Evolutionary conservation across 2,113 vertebrate genomes (phyloP).

Genomic region (Takifugu bimaculatus): DNA sequence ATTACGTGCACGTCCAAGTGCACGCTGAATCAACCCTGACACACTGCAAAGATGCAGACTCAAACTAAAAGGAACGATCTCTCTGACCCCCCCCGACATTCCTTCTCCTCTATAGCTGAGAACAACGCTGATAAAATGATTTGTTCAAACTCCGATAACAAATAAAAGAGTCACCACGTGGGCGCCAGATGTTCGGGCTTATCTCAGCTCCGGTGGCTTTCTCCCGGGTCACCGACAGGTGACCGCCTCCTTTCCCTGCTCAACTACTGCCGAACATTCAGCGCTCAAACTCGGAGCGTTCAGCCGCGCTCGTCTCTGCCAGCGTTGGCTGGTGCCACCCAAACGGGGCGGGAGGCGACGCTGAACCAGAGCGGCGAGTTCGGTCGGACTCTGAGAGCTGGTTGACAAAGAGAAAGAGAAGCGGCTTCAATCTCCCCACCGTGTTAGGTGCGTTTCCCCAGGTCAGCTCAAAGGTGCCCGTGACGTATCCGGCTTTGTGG

Average conservation of each 20-base stretch:
- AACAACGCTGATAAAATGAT: conserved; percentile 12
- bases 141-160: conserved; percentile 5
- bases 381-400: background rate
- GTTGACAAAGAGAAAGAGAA: background rate
- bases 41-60: background rate
- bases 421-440: conserved; percentile 67
- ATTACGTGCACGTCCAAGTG: conserved; percentile 25
- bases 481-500: conserved; percentile 90
- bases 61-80: background rate
- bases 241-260: background rate
- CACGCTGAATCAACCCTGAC: background rate
- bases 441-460: conserved; percentile 78
- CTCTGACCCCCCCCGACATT: background rate
- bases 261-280: no score
- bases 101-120: conserved; percentile 1
- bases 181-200: background rate
- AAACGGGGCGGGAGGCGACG: no score
- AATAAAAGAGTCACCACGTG: no score
- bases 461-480: conserved; percentile 86
- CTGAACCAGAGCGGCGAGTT: background rate
- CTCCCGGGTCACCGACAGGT: background rate
- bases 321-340: no score
- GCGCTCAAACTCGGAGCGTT: no score
- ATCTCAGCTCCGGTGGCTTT: conserved; percentile 9
- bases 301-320: no score